A percentile compares a stretch with the other conserved stretches of the same genome.
phyloP scores from a whole-genome alignment of 2,113 vertebrate genomes.

The Amia ocellicauda region DNA sequence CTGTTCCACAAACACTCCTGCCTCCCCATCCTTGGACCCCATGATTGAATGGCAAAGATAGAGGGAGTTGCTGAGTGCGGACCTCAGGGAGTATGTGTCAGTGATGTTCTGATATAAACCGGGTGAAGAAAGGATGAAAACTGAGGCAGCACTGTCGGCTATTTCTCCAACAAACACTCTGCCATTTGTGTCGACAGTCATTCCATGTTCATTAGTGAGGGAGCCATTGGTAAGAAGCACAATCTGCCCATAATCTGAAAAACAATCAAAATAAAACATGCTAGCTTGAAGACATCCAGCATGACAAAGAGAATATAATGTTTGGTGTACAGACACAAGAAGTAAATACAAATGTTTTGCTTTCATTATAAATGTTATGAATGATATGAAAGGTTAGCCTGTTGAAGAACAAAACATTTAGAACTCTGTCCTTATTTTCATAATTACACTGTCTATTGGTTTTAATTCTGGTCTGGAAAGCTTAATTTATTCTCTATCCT shows the following conservation, averaged over 20 bases:
- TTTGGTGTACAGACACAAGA: no score
- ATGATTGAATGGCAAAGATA: conserved; percentile 6
- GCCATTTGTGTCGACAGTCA: background rate
- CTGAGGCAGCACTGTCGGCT: background rate
- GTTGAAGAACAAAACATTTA: no score
- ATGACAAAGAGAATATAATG: no score
- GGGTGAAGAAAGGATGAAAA: background rate
- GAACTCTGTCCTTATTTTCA: no score
- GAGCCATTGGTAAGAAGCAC: background rate
- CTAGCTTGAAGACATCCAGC: no score
- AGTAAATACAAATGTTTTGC: no score
- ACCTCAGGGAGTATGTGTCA: conserved; percentile 3
- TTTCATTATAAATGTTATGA: no score
- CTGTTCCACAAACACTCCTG: background rate
- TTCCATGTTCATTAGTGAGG: background rate
- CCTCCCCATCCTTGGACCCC: background rate
- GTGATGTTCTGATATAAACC: conserved; percentile 7
- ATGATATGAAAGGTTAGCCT: no score
- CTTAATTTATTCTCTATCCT: no score
- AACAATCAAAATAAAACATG: background rate
- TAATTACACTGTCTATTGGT: no score
- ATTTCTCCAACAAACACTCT: background rate
- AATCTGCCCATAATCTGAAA: background rate
- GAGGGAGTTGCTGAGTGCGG: background rate
- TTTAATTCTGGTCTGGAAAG: no score